Evolutionary conservation across 2,797 vertebrate genomes (phyloP).

Genomic region (Perodicticus potto): DNA sequence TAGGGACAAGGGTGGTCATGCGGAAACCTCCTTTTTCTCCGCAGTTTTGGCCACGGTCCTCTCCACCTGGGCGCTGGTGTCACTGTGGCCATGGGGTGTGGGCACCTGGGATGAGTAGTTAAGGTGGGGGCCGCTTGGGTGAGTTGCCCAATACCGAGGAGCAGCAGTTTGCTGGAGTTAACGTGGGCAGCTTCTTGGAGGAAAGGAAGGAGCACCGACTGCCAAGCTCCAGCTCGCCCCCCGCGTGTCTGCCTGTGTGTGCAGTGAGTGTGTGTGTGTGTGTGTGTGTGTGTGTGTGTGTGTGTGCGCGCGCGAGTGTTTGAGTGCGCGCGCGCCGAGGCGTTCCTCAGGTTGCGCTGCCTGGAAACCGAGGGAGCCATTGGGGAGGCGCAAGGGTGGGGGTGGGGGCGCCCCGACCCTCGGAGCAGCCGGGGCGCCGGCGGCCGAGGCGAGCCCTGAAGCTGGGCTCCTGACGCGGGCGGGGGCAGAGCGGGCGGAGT

Average conservation of each 20-base stretch:
- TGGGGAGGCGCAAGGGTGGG: constrained; percentile 70
- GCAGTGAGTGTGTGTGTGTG: constrained; percentile 27
- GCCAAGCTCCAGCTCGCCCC: constrained; percentile 73
- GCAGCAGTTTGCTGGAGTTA: constrained; percentile 73
- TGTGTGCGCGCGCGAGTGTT: neutral
- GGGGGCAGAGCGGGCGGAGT: neutral
- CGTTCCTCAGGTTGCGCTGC: constrained; percentile 82
- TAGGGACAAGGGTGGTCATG: neutral
- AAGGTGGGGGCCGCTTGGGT: constrained; percentile 39
- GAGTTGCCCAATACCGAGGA: constrained; percentile 64
- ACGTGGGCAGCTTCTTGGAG: constrained; percentile 78
- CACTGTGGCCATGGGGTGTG: neutral
- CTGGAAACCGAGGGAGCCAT: constrained; percentile 82
- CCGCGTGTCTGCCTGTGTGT: constrained; percentile 61
- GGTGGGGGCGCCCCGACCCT: constrained; percentile 76
- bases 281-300: constrained; percentile 27
- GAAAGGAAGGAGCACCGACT: constrained; percentile 63
- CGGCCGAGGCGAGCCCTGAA: constrained; percentile 30
- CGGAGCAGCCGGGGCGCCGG: constrained; percentile 15
- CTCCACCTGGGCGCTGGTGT: constrained; percentile 47
- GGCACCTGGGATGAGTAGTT: constrained; percentile 67
- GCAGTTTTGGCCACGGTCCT: neutral
- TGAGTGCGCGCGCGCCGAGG: constrained; percentile 77
- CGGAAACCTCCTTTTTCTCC: neutral
- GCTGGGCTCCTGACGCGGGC: neutral